Percentiles rank a stretch among this genome's conserved stretches.
phyloP scores from a whole-genome alignment of 2,888 invertebrate genomes.

The Dolomedes plantarius region DNA sequence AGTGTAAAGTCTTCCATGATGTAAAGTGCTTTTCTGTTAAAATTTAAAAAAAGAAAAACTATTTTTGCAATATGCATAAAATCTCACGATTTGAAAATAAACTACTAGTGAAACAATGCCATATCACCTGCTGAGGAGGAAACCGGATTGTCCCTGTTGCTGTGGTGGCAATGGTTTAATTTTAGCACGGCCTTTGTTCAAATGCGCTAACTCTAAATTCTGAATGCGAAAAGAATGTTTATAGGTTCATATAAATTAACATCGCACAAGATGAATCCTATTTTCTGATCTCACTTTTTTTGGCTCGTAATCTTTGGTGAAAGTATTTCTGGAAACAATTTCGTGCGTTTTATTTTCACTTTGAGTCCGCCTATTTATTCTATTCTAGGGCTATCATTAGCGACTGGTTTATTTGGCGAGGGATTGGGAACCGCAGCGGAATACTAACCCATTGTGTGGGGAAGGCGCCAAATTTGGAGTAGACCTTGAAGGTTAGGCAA shows the following conservation, averaged over 20 bases:
- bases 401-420: conserved; percentile 59
- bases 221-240: background rate
- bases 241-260: conserved; percentile 17
- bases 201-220: background rate
- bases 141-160: no score
- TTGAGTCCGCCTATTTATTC: conserved; percentile 47
- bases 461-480: conserved; percentile 55
- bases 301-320: conserved; percentile 26
- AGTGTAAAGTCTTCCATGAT: no score
- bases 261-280: conserved; percentile 21
- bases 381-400: conserved; percentile 63
- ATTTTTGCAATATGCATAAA: no score
- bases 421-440: conserved; percentile 28
- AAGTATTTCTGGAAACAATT: conserved; percentile 62
- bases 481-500: conserved; percentile 34
- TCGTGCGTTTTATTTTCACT: conserved; percentile 35
- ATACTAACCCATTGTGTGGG: conserved; percentile 40
- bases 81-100: no score
- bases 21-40: no score
- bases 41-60: no score
- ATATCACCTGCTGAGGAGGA: no score
- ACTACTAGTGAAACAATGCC: no score
- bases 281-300: conserved; percentile 16
- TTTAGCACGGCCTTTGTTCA: background rate
- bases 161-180: background rate